phyloP scores from a whole-genome alignment of 1,140 invertebrate genomes.

The Dicyema japonicum region DNA sequence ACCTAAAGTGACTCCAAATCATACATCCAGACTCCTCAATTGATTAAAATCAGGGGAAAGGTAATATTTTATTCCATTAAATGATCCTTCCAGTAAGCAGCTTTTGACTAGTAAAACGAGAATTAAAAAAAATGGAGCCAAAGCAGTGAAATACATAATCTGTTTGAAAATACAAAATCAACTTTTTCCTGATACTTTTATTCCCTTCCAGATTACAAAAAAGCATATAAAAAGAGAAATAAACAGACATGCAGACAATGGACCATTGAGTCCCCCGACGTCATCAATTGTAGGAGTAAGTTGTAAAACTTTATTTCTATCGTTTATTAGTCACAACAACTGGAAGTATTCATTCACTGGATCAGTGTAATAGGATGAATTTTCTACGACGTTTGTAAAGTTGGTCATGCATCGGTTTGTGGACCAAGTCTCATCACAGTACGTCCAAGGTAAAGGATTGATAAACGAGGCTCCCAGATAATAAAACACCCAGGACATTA shows the following conservation, averaged over 20 bases:
- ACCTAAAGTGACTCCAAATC: conserved; percentile 30
- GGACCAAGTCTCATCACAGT: conserved; percentile 69
- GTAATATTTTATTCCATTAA: conserved; percentile 42
- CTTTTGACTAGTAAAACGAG: conserved; percentile 49
- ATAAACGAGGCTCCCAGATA: conserved; percentile 31
- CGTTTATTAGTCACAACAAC: no score
- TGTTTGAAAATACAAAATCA: conserved; percentile 55
- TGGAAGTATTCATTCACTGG: no score
- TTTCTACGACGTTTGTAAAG: no score
- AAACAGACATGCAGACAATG: no score
- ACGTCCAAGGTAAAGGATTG: conserved; percentile 49
- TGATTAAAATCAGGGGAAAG: conserved; percentile 37
- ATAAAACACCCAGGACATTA: conserved; percentile 79
- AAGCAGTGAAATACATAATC: conserved; percentile 35
- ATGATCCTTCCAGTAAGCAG: conserved; percentile 47
- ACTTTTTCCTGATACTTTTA: no score
- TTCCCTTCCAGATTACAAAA: no score
- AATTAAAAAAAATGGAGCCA: conserved; percentile 55
- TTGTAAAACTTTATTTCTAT: no score
- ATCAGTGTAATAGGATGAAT: no score
- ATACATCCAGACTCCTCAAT: no score
- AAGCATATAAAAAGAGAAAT: no score
- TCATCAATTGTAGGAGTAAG: conserved; percentile 13
- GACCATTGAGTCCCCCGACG: not conserved
- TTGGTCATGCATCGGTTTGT: conserved; percentile 27